Conservation (phyloP, 2,113 vertebrate species). For the Vulpes ferrilata region DNA sequence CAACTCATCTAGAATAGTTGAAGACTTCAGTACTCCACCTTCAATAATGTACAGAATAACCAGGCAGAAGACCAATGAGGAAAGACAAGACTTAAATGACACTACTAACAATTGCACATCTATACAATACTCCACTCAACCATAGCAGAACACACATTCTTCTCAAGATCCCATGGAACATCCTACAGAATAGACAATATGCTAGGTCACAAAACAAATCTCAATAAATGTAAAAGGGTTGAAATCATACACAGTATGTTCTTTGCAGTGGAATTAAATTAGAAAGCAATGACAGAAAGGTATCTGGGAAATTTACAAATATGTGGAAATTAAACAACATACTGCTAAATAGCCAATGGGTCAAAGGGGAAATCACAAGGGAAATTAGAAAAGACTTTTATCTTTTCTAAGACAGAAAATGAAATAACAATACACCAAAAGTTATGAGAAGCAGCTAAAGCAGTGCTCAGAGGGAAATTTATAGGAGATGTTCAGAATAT, state of each 20-base stretch:
- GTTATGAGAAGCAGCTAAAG: not conserved
- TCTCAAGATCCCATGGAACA: not conserved
- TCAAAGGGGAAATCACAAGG: constrained; percentile 48
- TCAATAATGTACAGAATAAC: constrained; percentile 35
- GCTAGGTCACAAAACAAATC: constrained; percentile 23
- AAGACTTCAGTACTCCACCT: not conserved
- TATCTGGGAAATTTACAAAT: constrained; percentile 22
- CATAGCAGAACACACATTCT: constrained; percentile 21
- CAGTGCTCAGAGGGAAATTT: constrained; percentile 31
- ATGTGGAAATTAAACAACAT: constrained; percentile 21
- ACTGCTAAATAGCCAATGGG: not conserved
- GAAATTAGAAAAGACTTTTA: constrained; percentile 17
- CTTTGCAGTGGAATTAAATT: constrained; percentile 40
- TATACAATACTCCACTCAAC: not conserved
- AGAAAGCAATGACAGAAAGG: constrained; percentile 45
- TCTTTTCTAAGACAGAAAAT: constrained; percentile 1
- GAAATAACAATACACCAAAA: constrained; percentile 2
- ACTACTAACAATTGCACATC: not conserved
- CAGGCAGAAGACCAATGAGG: not conserved
- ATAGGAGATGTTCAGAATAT: constrained; percentile 5
- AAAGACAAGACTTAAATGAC: not conserved
- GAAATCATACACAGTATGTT: not conserved
- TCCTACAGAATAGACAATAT: not conserved
- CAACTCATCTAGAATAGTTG: not conserved
- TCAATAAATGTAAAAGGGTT: constrained; percentile 23